Conservation (phyloP, 2,797 vertebrate species). For the Coendou prehensilis region DNA sequence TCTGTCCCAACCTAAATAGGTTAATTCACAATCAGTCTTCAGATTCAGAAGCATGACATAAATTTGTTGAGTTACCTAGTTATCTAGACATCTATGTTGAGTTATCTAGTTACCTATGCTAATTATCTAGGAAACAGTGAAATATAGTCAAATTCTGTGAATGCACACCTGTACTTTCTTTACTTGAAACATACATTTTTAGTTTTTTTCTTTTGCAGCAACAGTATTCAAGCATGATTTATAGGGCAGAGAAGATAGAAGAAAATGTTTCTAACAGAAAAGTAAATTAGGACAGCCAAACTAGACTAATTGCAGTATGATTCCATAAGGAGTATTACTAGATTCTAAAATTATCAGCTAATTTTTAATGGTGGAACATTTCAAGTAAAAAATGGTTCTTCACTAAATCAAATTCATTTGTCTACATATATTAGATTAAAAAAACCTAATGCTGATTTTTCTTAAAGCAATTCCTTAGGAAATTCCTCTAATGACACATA, state of each 20-base stretch:
- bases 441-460: slow-evolving; percentile 50
- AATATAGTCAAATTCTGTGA: slow-evolving; percentile 17
- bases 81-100: too few species aligned
- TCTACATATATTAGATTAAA: slow-evolving; percentile 55
- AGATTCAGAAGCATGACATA: slow-evolving; percentile 2
- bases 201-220: slow-evolving; percentile 47
- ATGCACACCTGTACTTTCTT: slow-evolving; percentile 47
- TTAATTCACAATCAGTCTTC: neutral
- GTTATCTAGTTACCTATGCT: neutral
- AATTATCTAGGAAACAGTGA: slow-evolving; percentile 42
- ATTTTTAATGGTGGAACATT: slow-evolving; percentile 76
- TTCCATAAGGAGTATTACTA: slow-evolving; percentile 83
- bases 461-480: slow-evolving; percentile 6
- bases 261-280: slow-evolving; percentile 80
- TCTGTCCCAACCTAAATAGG: neutral
- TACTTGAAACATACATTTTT: slow-evolving; percentile 61
- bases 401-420: slow-evolving; percentile 36
- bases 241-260: slow-evolving; percentile 75
- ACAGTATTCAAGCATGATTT: slow-evolving; percentile 71
- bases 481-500: slow-evolving; percentile 41
- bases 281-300: slow-evolving; percentile 83
- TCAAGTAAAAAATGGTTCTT: slow-evolving; percentile 65
- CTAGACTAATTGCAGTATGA: slow-evolving; percentile 78
- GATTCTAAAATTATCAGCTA: slow-evolving; percentile 83
- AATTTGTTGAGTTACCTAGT: neutral